Evolutionary conservation across 2,888 invertebrate species (phyloP).

Genomic region (Nemurella pictetii): DNA sequence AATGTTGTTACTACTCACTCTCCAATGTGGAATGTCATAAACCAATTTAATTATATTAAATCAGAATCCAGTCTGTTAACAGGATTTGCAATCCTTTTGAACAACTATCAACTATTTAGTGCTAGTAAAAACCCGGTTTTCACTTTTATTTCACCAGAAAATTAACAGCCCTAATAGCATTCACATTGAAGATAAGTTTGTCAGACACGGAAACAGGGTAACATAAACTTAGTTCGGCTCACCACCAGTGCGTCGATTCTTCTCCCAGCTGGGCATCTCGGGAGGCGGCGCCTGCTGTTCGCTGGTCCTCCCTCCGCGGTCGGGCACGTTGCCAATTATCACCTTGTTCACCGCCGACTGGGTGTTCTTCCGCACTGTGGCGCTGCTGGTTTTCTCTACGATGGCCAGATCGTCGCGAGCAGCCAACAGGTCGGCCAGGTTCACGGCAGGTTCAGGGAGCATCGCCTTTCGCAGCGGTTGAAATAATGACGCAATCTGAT

Average conservation of each 20-base stretch:
- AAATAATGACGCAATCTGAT: constrained; percentile 66
- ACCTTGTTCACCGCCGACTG: constrained; percentile 83
- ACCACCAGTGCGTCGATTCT: constrained; percentile 49
- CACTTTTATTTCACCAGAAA: too few relatives aligned
- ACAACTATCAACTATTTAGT: too few relatives aligned
- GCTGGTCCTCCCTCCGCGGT: constrained; percentile 89
- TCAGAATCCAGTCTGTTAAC: too few relatives aligned
- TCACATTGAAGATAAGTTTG: background rate
- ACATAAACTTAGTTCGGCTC: background rate
- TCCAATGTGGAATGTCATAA: too few relatives aligned
- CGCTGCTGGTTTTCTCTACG: constrained; percentile 92
- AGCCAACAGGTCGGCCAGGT: constrained; percentile 77
- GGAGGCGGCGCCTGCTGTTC: constrained; percentile 93
- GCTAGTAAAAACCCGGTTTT: too few relatives aligned
- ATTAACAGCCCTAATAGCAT: too few relatives aligned
- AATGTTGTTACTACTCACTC: too few relatives aligned
- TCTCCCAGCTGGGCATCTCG: constrained; percentile 96
- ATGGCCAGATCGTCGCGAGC: constrained; percentile 81
- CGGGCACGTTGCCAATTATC: constrained; percentile 91
- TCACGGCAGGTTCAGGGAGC: constrained; percentile 64
- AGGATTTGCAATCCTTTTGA: too few relatives aligned
- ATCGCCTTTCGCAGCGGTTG: constrained; percentile 57
- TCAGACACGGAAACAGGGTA: background rate
- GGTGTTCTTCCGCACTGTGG: constrained; percentile 82
- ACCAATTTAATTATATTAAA: too few relatives aligned